Base-by-base conservation (phyloP, 2,888 invertebrate species). In the Anarsia innoxiella region DNA sequence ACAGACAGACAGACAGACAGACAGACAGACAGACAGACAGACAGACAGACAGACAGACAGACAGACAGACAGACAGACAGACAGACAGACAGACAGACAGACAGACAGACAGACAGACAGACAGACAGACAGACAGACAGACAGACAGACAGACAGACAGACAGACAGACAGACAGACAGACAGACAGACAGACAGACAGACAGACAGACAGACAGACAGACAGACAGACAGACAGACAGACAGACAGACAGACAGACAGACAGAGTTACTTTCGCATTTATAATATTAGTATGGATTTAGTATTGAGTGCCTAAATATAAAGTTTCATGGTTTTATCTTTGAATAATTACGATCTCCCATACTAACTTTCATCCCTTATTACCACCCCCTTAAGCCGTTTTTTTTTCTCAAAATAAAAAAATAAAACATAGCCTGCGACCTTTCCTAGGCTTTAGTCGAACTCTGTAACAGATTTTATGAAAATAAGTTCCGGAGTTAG, bases 21-120 rank as follows among this genome's bases (percentile, higher is more conserved):
- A 25, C 14, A 16, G 33, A 25, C 10, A 16, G 33, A 25, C 14
- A 16, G 33, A 25, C 10, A 16, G 33, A 25, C 14, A 16, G 33
- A 25, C 10, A 16, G 33, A 25, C 14, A 16, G 33, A 25, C 10
- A 16, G 33, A 25, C 14, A 16, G 33, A 25, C 10, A 16, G 33
- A 25, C 14, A 16, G 33, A 25, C 10, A 16, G 33, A 25, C 14
- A 16, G 33, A 25, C 10, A 16, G 33, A 25, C 14, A 16, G 33
- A 25, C 10, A 16, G 33, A 25, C 14, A 16, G 33, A 25, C 10
- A 16, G 33, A 25, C 14, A 16, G 33, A 25, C 10, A 16, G 33
- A 25, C 14, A 16, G 33, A 25, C 10, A 16, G 33, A 25, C 14
- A 16, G 33, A 25, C 10, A 16, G 33, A 25, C 14, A 16, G 33